phyloP scores from a whole-genome alignment of 2,797 vertebrate genomes.

The Bucorvus abyssinicus region DNA sequence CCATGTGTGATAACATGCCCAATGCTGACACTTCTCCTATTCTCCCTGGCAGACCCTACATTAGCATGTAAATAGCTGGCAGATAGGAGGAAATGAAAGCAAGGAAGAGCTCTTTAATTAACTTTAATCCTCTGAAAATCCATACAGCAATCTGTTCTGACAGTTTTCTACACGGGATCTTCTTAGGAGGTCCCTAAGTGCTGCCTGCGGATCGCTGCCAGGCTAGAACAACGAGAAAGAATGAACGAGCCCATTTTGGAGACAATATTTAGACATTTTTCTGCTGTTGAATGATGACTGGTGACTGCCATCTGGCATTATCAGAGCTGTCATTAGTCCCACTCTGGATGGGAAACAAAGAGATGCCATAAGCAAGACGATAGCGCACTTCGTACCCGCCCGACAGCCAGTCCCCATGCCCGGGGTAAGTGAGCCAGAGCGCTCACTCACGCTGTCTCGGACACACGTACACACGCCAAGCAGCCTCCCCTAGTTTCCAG shows the following conservation, averaged over 20 bases:
- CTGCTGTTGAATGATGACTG: conserved; percentile 15
- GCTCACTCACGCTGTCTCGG: neutral
- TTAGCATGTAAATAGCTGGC: conserved; percentile 84
- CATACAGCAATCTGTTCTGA: conserved; percentile 73
- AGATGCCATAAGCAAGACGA: neutral
- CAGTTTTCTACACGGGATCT: conserved; percentile 59
- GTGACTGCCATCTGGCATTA: conserved; percentile 47
- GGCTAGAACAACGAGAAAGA: conserved; percentile 7
- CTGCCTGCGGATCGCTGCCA: conserved; percentile 26
- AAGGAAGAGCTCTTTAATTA: conserved; percentile 82
- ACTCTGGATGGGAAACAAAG: neutral
- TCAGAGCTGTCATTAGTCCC: conserved; percentile 33
- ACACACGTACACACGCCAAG: accelerated
- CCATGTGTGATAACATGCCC: conserved; percentile 59
- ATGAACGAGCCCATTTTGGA: neutral
- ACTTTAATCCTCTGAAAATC: conserved; percentile 82
- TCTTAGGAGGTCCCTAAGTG: conserved; percentile 66
- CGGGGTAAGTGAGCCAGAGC: neutral
- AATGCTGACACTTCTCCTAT: conserved; percentile 62
- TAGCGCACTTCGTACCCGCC: neutral
- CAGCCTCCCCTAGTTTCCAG: neutral
- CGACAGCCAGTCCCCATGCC: neutral
- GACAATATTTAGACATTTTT: conserved; percentile 17
- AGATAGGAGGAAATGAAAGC: conserved; percentile 75
- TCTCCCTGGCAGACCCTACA: conserved; percentile 68